Conservation (phyloP, 2,797 vertebrate species). For the Liparis tanakae region DNA sequence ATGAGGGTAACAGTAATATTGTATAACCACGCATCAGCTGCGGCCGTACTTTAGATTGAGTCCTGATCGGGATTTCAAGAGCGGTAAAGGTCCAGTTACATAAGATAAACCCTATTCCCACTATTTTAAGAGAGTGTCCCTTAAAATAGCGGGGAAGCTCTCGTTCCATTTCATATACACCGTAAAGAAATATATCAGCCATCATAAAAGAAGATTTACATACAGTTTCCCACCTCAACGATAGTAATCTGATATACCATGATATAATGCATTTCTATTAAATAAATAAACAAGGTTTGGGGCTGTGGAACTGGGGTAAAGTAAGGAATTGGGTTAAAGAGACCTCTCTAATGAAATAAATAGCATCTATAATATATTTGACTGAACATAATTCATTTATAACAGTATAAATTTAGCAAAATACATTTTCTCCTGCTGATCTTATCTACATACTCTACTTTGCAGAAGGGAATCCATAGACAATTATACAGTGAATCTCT, state of each 20-base stretch:
- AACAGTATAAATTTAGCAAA: slow-evolving; percentile 88
- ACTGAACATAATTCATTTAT: slow-evolving; percentile 75
- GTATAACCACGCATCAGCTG: slow-evolving; percentile 39
- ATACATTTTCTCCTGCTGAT: slow-evolving; percentile 83
- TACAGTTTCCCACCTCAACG: slow-evolving; percentile 59
- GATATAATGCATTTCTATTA: slow-evolving; percentile 68
- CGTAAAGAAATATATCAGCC: slow-evolving; percentile 71
- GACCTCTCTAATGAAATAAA: slow-evolving; percentile 77
- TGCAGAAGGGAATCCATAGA: slow-evolving; percentile 82
- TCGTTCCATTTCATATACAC: slow-evolving; percentile 61
- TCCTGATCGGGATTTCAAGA: slow-evolving; percentile 57
- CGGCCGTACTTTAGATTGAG: slow-evolving; percentile 43
- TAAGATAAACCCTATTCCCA: slow-evolving; percentile 48
- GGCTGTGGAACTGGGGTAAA: slow-evolving; percentile 57
- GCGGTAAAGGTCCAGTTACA: slow-evolving; percentile 58
- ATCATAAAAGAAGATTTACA: slow-evolving; percentile 69
- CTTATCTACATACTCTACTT: slow-evolving; percentile 86
- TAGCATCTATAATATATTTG: slow-evolving; percentile 76
- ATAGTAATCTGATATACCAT: slow-evolving; percentile 69
- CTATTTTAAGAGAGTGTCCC: slow-evolving; percentile 44
- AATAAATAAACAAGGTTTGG: slow-evolving; percentile 70
- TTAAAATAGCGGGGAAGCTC: slow-evolving; percentile 47
- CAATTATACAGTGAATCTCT: slow-evolving; percentile 82
- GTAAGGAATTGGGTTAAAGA: slow-evolving; percentile 68
- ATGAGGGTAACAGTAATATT: slow-evolving; percentile 56